phyloP scores from a whole-genome alignment of 2,888 invertebrate genomes.

The Loripinus fragilis region DNA sequence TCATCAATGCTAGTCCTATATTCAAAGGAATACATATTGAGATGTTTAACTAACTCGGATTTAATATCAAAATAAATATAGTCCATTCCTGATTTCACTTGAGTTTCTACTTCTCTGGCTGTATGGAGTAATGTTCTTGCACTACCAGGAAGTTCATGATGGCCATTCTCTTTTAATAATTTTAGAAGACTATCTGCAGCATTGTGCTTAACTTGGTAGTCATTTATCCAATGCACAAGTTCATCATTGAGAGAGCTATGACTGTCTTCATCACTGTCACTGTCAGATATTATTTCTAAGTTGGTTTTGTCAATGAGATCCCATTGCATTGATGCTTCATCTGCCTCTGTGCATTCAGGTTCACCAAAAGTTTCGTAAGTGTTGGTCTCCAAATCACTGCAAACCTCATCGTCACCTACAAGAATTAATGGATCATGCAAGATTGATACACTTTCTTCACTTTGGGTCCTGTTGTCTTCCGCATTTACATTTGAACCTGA shows the following conservation, averaged over 20 bases:
- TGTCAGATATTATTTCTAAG: not conserved
- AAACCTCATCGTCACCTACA: not conserved
- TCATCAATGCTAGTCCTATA: not conserved
- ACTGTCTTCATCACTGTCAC: not conserved
- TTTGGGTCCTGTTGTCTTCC: not conserved
- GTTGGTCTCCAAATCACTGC: not conserved
- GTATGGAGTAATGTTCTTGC: conserved; percentile 13
- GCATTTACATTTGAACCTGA: not conserved
- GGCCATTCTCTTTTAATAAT: conserved; percentile 22
- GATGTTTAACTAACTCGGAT: not conserved
- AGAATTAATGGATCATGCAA: not conserved
- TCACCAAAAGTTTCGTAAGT: not conserved
- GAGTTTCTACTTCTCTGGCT: not conserved
- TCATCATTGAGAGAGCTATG: not conserved
- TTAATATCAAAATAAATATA: conserved; percentile 15
- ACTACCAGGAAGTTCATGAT: not conserved
- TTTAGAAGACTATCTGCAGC: conserved; percentile 17
- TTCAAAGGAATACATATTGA: not conserved
- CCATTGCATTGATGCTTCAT: not conserved
- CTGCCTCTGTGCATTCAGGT: not conserved
- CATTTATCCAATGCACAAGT: conserved; percentile 7
- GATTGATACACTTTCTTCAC: not conserved
- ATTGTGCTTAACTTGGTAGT: conserved; percentile 19
- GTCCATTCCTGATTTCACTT: conserved; percentile 6
- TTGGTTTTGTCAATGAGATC: not conserved